Evolutionary conservation across 92 coral and sea anemone species (phyloP).

Genomic region (Pocillopora meandrina): DNA sequence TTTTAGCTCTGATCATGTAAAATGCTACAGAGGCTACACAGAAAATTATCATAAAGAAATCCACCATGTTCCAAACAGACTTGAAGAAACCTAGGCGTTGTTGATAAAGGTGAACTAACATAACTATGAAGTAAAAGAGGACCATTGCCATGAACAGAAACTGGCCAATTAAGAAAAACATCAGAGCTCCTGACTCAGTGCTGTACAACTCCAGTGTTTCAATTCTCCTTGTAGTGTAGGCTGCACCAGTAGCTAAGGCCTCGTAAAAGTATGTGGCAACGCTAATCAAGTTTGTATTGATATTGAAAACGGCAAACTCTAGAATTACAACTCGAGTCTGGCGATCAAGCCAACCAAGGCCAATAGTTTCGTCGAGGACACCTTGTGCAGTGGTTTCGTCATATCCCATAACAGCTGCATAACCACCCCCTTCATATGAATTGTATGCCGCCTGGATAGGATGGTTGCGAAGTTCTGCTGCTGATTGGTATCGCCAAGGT

Average conservation of each 20-base stretch:
- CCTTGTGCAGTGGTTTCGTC: constrained; percentile 44
- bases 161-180: constrained; percentile 46
- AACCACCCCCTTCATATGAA: constrained; percentile 52
- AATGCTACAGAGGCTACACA: constrained; percentile 42
- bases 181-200: constrained; percentile 45
- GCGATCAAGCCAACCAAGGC: constrained; percentile 53
- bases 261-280: constrained; percentile 50
- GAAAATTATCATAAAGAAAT: constrained; percentile 27
- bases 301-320: constrained; percentile 57
- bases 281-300: constrained; percentile 47
- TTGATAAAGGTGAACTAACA: constrained; percentile 39
- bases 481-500: constrained; percentile 52
- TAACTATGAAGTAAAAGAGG: constrained; percentile 22
- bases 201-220: constrained; percentile 45
- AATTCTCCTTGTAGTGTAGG: constrained; percentile 30
- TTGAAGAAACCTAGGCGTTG: constrained; percentile 31
- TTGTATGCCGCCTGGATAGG: constrained; percentile 22
- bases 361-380: constrained; percentile 35
- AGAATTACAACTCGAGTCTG: constrained; percentile 53
- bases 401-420: constrained; percentile 52
- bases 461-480: constrained; percentile 18
- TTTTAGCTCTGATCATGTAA: constrained; percentile 46
- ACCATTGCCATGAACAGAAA: constrained; percentile 52
- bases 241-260: constrained; percentile 43
- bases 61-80: constrained; percentile 51